Percentiles rank a stretch among this genome's conserved stretches.
phyloP scores from a whole-genome alignment of 2,113 vertebrate species.

The Tenrec ecaudatus region DNA sequence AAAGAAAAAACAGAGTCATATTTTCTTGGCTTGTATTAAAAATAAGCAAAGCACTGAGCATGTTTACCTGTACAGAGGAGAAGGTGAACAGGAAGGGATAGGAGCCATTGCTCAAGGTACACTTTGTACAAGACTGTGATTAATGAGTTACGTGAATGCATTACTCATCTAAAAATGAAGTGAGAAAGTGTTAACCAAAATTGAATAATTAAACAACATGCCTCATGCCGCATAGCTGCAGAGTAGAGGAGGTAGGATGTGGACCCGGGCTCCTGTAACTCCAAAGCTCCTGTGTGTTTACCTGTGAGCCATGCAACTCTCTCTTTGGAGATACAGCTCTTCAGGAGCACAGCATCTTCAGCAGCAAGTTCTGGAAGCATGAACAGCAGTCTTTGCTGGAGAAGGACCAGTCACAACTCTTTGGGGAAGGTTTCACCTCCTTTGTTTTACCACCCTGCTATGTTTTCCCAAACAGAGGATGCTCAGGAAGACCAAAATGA shows the following conservation, averaged over 20 bases:
- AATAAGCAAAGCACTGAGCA: background rate
- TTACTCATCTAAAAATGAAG: background rate
- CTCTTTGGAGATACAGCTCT: background rate
- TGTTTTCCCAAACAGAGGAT: background rate
- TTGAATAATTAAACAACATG: background rate
- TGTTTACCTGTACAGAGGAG: background rate
- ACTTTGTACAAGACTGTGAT: background rate
- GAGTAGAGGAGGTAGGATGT: background rate
- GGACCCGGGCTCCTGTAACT: background rate
- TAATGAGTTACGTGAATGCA: no score
- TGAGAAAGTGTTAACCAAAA: background rate
- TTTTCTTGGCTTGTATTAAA: no score
- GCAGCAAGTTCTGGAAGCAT: background rate
- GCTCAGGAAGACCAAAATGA: background rate
- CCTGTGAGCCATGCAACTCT: background rate
- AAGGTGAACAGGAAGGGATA: no score
- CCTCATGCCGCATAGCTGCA: background rate
- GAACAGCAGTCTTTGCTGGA: background rate
- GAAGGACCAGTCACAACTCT: background rate
- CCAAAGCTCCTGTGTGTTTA: background rate
- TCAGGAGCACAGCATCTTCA: background rate
- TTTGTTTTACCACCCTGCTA: background rate
- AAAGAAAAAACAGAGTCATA: background rate
- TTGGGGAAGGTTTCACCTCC: background rate
- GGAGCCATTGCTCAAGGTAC: accelerated